phyloP scores from a whole-genome alignment of 1,140 invertebrate species.

The Steinernema khuongi region DNA sequence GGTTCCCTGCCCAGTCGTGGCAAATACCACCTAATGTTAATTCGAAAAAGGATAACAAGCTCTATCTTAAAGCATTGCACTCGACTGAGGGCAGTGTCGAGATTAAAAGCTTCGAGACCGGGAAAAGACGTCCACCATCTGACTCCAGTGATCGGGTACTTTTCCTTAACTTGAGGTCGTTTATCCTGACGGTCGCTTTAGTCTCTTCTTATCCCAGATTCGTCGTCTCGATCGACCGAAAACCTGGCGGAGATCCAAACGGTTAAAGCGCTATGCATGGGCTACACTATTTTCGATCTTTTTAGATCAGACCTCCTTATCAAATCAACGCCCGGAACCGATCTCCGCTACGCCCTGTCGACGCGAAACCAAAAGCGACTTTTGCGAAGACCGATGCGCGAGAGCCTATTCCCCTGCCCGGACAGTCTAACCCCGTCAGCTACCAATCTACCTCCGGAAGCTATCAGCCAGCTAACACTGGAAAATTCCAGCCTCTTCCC shows the following conservation, averaged over 20 bases:
- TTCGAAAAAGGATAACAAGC: neutral
- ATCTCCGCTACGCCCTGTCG: neutral
- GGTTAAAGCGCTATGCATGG: too few species aligned
- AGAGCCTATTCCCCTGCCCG: neutral
- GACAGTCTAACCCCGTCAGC: neutral
- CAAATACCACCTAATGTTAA: neutral
- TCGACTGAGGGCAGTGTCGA: neutral
- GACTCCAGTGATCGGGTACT: too few species aligned
- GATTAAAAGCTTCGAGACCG: neutral
- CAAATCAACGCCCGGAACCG: neutral
- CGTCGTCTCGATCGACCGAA: neutral
- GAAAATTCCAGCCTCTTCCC: too few species aligned
- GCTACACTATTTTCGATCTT: too few species aligned
- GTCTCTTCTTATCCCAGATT: too few species aligned
- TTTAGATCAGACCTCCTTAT: too few species aligned
- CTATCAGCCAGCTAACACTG: too few species aligned
- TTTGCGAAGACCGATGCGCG: slow-evolving; percentile 1
- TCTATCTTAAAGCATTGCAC: neutral
- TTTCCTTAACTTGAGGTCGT: too few species aligned
- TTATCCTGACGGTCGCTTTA: too few species aligned
- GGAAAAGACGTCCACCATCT: too few species aligned
- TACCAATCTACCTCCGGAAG: too few species aligned
- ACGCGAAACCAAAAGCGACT: neutral
- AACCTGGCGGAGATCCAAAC: neutral
- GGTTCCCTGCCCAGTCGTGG: neutral